These are phyloP conservation scores for Dromiciops gliroides DNA, from an alignment of 2,113 vertebrate species.

Conservation along the genomic window DNA sequence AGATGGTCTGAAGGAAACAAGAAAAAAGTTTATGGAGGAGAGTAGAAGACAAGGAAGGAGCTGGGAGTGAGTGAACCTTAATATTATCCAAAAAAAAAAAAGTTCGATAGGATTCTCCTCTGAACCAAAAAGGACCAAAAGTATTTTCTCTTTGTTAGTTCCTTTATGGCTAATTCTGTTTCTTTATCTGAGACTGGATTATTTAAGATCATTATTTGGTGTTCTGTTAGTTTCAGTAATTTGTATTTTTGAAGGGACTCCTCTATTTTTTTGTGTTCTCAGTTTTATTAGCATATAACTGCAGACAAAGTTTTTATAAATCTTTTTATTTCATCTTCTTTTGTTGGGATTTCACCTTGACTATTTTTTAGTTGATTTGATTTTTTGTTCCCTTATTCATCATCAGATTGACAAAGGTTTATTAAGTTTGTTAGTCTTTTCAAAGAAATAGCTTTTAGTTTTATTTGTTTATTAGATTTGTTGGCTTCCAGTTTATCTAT, in stretches of 20 bases:
- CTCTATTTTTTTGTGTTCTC: background rate
- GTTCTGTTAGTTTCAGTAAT: background rate
- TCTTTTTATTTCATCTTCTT: background rate
- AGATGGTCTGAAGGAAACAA: no score
- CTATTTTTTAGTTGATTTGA: background rate
- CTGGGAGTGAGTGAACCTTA: no score
- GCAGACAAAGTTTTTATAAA: background rate
- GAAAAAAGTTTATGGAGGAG: no score
- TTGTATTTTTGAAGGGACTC: background rate
- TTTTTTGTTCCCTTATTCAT: background rate
- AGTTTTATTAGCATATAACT: background rate
- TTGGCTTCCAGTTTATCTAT: background rate
- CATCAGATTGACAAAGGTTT: background rate
- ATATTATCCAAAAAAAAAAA: no score
- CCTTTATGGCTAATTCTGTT: no score
- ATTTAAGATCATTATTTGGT: background rate
- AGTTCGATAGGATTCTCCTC: background rate
- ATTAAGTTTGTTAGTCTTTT: background rate
- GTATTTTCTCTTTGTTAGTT: no score
- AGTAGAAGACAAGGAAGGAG: no score
- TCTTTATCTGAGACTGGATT: no score
- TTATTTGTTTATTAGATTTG: background rate
- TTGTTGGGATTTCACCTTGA: background rate
- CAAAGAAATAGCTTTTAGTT: background rate
- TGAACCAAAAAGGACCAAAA: no score